These are phyloP conservation scores for Protobothrops mucrosquamatus DNA, from an alignment of 2,113 vertebrate species.

Conservation along the genomic window DNA sequence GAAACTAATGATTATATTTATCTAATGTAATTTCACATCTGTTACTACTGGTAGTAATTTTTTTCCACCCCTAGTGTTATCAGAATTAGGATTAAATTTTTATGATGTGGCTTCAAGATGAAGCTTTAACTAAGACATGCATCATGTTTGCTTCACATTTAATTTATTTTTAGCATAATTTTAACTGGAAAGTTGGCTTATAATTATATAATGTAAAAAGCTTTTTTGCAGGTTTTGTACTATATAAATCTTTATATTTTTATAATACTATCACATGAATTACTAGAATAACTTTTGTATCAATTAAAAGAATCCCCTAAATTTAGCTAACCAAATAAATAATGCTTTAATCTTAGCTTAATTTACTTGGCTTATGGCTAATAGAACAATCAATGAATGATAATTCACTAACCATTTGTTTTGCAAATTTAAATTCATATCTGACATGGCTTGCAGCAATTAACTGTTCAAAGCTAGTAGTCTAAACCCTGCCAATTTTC, in stretches of 20 bases:
- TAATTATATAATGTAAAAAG: slow-evolving; percentile 10
- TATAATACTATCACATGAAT: neutral
- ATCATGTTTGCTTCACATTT: slow-evolving; percentile 51
- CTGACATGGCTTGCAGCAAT: neutral
- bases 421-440: neutral
- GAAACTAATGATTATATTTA: slow-evolving; percentile 99
- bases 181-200: slow-evolving; percentile 8
- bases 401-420: neutral
- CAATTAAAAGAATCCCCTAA: neutral
- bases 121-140: slow-evolving; percentile 58
- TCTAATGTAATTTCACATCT: slow-evolving; percentile 98
- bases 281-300: neutral
- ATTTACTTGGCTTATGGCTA: neutral
- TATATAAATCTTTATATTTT: fast-evolving
- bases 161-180: slow-evolving; percentile 45
- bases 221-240: neutral
- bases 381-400: neutral
- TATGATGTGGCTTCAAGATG: slow-evolving; percentile 59
- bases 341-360: neutral
- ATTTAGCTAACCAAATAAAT: neutral
- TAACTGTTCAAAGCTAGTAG: neutral
- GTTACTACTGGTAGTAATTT: slow-evolving; percentile 81
- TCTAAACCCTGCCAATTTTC: neutral
- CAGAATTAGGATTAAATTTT: slow-evolving; percentile 69
- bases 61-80: slow-evolving; percentile 62